Conservation (phyloP, 2,888 invertebrate species). For the Eugnorisma glareosa region DNA sequence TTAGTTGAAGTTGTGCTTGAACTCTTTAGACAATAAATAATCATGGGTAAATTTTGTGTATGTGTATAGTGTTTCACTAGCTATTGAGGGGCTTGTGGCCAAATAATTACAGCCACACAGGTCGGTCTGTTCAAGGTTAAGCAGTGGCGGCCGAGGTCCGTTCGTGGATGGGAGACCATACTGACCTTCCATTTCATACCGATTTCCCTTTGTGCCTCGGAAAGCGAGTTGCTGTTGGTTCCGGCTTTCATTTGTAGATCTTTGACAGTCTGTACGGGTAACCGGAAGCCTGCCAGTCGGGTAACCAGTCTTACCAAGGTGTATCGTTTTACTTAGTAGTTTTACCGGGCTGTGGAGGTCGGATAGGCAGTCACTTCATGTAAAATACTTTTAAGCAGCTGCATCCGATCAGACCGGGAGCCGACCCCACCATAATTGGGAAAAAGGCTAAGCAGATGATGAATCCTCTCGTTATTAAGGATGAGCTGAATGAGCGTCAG, state of each 20-base stretch:
- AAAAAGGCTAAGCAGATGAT: too few relatives aligned
- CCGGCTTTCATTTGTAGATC: too few relatives aligned
- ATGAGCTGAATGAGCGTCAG: too few relatives aligned
- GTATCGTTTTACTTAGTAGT: neutral
- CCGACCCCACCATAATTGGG: too few relatives aligned
- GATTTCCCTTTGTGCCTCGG: too few relatives aligned
- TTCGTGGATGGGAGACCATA: too few relatives aligned
- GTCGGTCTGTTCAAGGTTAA: neutral
- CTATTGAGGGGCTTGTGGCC: neutral
- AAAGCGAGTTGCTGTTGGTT: too few relatives aligned
- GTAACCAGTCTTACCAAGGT: neutral
- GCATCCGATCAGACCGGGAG: too few relatives aligned
- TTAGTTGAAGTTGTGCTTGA: conserved; percentile 19
- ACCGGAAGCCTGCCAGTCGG: neutral
- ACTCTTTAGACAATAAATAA: conserved; percentile 33
- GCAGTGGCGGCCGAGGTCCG: too few relatives aligned
- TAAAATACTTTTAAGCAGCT: neutral
- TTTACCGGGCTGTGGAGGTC: neutral
- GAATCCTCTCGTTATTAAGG: too few relatives aligned
- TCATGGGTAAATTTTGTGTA: neutral
- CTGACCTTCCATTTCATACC: neutral
- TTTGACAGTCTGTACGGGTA: neutral
- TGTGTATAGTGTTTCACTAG: neutral
- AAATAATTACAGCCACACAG: too few relatives aligned
- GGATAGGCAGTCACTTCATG: neutral